Evolutionary conservation across 2,888 invertebrate genomes (phyloP), one percentile per base, ranked within the genome.

Genomic region (Mactromeris polynyma): DNA sequence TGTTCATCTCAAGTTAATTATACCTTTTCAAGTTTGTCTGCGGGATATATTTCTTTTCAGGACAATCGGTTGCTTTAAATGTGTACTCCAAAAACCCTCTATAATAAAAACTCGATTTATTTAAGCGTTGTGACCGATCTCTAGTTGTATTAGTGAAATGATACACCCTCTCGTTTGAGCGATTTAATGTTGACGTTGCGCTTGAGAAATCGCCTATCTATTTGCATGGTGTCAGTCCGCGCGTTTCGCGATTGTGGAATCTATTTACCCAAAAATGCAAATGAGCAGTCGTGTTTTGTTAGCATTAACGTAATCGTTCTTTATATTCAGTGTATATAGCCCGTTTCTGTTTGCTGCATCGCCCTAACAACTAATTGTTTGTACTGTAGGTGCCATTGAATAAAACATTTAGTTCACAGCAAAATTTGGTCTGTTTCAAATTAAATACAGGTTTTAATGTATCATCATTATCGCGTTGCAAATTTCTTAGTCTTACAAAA

Each of bases 51-150:
- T 73, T 73, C 73, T 14, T 36, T 73, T 36, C 36, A 73, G 19
- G 19, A 33, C 17, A 36, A 1, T 19, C 36, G 36, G 33, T 36
- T 33, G 36, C 73, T 73, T 73, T 73, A 73, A 14, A 14, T 73
- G 73, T 36, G 36, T 19, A 19, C 36, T 17, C 36, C 26, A 1
- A 64, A n/a, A 36, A 17, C 1, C 21, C 31, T 31, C 33, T 19
- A 36, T 73, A 73, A 73, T 73, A 36, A 73, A 73, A 73, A 31
- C 58, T 73, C 31, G 31, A 73, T 73, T 73, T 73, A 73, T 19
- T 73, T 73, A 73, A 73, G 36, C 73, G 73, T 73, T 36, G 17
- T 73, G 33, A 17, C 14, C 33, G 73, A 73, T 36, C 36, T 33
- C 26, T 14, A 33, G 33, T 26, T 33, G 36, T 36, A 73, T 73